Evolutionary conservation across 1,140 invertebrate genomes (phyloP).

Genomic region (Drosophila lacteicornis): DNA sequence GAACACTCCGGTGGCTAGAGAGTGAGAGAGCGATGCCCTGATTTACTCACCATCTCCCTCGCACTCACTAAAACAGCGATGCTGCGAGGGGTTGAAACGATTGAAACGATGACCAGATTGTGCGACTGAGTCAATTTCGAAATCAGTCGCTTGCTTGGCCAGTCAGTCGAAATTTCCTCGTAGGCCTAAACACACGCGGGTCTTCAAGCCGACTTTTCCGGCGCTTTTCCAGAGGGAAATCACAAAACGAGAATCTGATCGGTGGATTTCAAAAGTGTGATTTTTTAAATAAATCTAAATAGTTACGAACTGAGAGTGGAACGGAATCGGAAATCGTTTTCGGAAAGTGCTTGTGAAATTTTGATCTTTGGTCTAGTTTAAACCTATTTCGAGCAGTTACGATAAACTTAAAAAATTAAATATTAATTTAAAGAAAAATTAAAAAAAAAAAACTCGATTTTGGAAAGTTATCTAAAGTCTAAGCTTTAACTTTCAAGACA

Average conservation of each 20-base stretch:
- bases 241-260: slow-evolving; percentile 21
- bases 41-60: slow-evolving; percentile 52
- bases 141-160: slow-evolving; percentile 73
- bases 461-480: background rate
- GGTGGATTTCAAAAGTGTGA: slow-evolving; percentile 15
- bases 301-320: background rate
- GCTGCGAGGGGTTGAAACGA: slow-evolving; percentile 54
- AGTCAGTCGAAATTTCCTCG: slow-evolving; percentile 42
- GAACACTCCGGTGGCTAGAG: slow-evolving; percentile 39
- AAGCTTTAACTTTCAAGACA: background rate
- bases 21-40: slow-evolving; percentile 35
- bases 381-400: background rate
- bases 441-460: background rate
- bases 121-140: slow-evolving; percentile 75
- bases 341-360: slow-evolving; percentile 6
- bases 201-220: slow-evolving; percentile 19
- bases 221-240: slow-evolving; percentile 21
- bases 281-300: background rate
- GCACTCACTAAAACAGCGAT: slow-evolving; percentile 21
- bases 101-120: slow-evolving; percentile 57
- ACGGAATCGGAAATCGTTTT: slow-evolving; percentile 11
- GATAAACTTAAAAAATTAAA: background rate
- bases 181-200: slow-evolving; percentile 84
- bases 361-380: background rate
- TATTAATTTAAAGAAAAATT: background rate